phyloP scores from a whole-genome alignment of 1,140 invertebrate genomes.

The Neodiprion lecontei region DNA sequence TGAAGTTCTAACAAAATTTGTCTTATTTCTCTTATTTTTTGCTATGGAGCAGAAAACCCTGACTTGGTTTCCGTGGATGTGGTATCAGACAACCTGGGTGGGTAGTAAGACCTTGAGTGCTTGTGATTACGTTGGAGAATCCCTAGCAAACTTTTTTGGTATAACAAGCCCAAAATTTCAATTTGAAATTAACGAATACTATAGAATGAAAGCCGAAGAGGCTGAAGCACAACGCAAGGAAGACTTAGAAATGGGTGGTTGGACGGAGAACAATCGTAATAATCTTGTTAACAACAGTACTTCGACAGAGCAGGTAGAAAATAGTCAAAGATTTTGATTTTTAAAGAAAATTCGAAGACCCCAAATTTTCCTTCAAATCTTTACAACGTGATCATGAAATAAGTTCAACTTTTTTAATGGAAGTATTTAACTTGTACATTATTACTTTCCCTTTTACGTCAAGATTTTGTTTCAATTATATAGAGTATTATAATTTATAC shows the following conservation, averaged over 20 bases:
- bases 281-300: conserved; percentile 33
- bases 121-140: conserved; percentile 86
- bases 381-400: too few species aligned
- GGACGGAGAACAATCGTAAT: conserved; percentile 42
- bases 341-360: not conserved
- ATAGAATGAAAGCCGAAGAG: conserved; percentile 64
- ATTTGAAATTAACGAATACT: conserved; percentile 85
- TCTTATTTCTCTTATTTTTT: too few species aligned
- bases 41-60: conserved; percentile 62
- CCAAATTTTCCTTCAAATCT: not conserved
- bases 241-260: conserved; percentile 63
- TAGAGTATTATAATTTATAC: too few species aligned
- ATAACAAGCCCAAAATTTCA: conserved; percentile 93
- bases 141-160: conserved; percentile 83
- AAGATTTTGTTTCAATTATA: too few species aligned
- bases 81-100: conserved; percentile 70
- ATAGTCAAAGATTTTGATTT: not conserved
- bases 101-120: conserved; percentile 73
- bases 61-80: conserved; percentile 77
- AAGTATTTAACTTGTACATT: too few species aligned
- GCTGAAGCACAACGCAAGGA: conserved; percentile 62
- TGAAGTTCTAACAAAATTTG: too few species aligned
- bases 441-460: too few species aligned
- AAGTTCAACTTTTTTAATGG: too few species aligned
- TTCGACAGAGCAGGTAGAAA: conserved; percentile 30